Evolutionary conservation across 2,113 vertebrate genomes (phyloP).

Genomic region (Sylvietta virens): DNA sequence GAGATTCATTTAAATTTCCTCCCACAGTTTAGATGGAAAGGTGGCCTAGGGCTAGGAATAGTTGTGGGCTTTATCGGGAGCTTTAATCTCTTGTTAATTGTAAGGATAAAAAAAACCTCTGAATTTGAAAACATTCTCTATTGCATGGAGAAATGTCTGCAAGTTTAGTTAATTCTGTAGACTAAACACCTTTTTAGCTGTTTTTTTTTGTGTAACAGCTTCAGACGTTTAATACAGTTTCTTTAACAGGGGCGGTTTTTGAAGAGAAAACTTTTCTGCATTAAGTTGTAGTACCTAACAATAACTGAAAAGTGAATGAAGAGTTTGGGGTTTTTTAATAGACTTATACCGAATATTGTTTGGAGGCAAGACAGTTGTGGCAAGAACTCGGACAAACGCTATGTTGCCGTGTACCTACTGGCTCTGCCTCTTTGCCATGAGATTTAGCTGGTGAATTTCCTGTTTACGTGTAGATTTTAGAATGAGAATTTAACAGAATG

Average conservation of each 20-base stretch:
- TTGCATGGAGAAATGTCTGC: neutral
- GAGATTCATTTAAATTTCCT: neutral
- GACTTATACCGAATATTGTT: neutral
- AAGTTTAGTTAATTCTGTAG: neutral
- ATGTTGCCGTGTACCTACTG: rapidly evolving
- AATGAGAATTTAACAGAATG: neutral
- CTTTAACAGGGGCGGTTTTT: neutral
- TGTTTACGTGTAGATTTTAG: neutral
- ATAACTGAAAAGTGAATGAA: neutral
- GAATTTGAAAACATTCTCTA: neutral
- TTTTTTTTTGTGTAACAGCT: neutral
- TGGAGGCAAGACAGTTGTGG: neutral
- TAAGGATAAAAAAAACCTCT: neutral
- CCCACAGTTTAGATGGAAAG: neutral
- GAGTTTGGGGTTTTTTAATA: rapidly evolving
- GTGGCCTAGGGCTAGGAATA: slow-evolving; percentile 9
- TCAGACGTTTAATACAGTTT: neutral
- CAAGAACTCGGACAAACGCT: neutral
- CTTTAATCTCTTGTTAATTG: slow-evolving; percentile 17
- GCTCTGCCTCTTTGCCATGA: neutral
- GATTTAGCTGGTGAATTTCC: neutral
- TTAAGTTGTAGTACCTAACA: neutral
- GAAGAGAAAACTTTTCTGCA: neutral
- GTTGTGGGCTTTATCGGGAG: neutral
- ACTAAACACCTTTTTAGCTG: neutral